These are phyloP conservation scores for Scaptomyza pallida DNA, from an alignment of 1,140 invertebrate genomes.

Conservation along the genomic window DNA sequence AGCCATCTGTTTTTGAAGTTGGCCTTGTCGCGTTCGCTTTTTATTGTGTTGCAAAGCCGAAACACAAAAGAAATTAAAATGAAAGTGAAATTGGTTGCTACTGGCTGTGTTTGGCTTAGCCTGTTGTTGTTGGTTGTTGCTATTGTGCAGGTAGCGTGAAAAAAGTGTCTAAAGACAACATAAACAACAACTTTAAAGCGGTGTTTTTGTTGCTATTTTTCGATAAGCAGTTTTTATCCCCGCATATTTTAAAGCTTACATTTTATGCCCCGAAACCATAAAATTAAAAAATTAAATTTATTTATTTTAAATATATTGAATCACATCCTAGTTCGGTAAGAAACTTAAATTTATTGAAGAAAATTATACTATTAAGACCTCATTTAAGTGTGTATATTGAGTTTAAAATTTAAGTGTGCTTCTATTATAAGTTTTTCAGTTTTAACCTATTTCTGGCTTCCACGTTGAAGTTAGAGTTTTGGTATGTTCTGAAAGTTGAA, in stretches of 20 bases:
- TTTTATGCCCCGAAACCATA: no score
- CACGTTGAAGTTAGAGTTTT: no score
- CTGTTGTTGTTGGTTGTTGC: conserved; percentile 60
- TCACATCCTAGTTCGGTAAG: no score
- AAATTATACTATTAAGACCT: no score
- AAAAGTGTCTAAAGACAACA: conserved; percentile 40
- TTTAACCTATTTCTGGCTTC: no score
- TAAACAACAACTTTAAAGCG: conserved; percentile 27
- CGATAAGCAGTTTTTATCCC: conserved; percentile 29
- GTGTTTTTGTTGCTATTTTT: conserved; percentile 45
- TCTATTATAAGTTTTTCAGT: no score
- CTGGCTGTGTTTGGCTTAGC: conserved; percentile 1
- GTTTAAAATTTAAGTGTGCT: no score
- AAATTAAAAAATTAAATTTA: no score
- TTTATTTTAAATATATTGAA: no score
- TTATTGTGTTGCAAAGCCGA: conserved; percentile 46
- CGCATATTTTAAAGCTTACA: conserved; percentile 63
- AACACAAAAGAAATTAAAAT: conserved; percentile 56
- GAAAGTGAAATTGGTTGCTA: conserved; percentile 75
- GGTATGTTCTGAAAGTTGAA: no score
- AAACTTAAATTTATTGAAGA: no score
- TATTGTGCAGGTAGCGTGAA: conserved; percentile 78
- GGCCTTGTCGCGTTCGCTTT: conserved; percentile 53
- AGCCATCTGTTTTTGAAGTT: conserved; percentile 3
- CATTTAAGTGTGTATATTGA: no score